Evolutionary conservation across 1,140 invertebrate genomes (phyloP).

Genomic region (Ganaspis sp.): DNA sequence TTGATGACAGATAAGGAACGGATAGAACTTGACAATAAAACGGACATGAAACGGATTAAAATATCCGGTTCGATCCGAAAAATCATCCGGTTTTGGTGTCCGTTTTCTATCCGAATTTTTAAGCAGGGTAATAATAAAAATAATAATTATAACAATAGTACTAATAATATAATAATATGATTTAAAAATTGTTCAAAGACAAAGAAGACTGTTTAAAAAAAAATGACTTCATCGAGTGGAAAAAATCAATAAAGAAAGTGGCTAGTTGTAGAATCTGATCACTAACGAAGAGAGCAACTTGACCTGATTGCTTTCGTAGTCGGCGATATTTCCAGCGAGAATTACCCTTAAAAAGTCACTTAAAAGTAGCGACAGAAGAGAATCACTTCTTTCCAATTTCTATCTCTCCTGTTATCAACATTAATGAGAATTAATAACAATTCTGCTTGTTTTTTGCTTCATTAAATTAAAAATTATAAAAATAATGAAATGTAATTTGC

Average conservation of each 20-base stretch:
- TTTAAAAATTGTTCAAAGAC: neutral
- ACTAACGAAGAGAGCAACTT: neutral
- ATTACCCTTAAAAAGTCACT: neutral
- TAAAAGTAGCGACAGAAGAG: conserved; percentile 5
- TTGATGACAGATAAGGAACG: too few species aligned
- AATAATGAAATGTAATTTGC: too few species aligned
- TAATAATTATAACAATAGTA: neutral
- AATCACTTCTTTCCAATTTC: conserved; percentile 4
- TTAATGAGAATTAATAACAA: neutral
- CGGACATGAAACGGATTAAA: too few species aligned
- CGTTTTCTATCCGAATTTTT: too few species aligned
- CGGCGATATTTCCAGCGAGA: neutral
- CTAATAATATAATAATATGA: neutral
- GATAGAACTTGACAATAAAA: too few species aligned
- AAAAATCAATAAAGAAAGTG: neutral
- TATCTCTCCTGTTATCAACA: neutral
- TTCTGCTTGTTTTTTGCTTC: neutral
- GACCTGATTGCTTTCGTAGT: neutral
- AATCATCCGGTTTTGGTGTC: too few species aligned
- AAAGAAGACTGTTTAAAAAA: neutral
- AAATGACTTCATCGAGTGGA: neutral
- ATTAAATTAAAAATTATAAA: conserved; percentile 23
- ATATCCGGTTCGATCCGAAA: too few species aligned
- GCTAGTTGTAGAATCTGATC: neutral
- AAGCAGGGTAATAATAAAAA: too few species aligned